Conservation (phyloP, 2,888 invertebrate species). For the Latrodectus hesperus region DNA sequence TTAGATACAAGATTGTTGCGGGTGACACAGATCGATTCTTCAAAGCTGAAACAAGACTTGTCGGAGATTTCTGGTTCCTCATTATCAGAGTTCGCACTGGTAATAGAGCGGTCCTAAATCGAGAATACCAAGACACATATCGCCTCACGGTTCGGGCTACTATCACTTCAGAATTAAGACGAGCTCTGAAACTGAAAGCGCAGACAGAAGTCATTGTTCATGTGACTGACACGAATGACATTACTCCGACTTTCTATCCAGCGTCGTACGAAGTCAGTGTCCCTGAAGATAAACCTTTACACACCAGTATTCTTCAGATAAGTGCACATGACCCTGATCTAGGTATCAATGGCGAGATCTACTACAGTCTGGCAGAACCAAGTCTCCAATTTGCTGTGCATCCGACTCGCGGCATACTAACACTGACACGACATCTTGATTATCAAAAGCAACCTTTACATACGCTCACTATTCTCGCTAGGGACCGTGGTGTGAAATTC, state of each 20-base stretch:
- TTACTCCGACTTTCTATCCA: conserved; percentile 94
- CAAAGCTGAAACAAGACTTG: conserved; percentile 88
- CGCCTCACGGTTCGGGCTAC: conserved; percentile 85
- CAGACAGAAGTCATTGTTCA: conserved; percentile 83
- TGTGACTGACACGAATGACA: conserved; percentile 90
- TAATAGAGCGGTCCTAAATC: conserved; percentile 89
- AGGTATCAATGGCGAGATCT: conserved; percentile 96
- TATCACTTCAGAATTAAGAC: conserved; percentile 76
- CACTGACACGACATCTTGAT: conserved; percentile 84
- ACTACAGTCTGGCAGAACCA: conserved; percentile 90
- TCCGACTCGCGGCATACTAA: conserved; percentile 91
- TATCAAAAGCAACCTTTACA: conserved; percentile 83
- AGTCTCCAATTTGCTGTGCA: conserved; percentile 90
- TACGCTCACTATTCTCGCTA: conserved; percentile 86
- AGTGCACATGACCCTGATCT: conserved; percentile 96
- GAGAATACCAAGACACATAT: conserved; percentile 91
- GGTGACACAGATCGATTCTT: conserved; percentile 94
- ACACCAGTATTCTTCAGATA: conserved; percentile 82
- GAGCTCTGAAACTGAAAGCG: conserved; percentile 79
- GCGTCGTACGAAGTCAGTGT: conserved; percentile 90
- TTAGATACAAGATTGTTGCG: conserved; percentile 89
- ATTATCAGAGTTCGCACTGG: conserved; percentile 91
- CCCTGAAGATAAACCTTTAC: conserved; percentile 89
- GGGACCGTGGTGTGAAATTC: conserved; percentile 85
- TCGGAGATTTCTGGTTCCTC: conserved; percentile 96